Evolutionary conservation across 2,113 vertebrate species (phyloP).

Genomic region (Clinocottus analis): DNA sequence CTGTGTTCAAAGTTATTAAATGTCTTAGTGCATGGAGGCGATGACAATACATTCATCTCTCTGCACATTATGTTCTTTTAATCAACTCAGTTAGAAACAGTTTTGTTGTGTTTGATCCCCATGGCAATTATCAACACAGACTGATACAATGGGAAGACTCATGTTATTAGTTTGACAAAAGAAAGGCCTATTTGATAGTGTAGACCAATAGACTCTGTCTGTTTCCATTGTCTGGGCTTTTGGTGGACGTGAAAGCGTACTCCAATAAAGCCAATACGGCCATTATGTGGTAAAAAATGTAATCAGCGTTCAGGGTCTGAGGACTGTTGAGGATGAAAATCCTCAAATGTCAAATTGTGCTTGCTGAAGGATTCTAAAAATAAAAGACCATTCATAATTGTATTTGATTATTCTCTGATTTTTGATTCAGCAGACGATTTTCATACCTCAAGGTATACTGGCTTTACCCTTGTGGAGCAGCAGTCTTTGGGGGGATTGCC

Average conservation of each 20-base stretch:
- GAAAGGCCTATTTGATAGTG: conserved; percentile 53
- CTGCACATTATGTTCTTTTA: conserved; percentile 25
- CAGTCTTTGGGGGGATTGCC: conserved; percentile 28
- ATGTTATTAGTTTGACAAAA: conserved; percentile 60
- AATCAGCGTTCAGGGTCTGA: conserved; percentile 42
- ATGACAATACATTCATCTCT: not conserved
- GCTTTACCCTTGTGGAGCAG: conserved; percentile 36
- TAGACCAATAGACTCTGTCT: conserved; percentile 36
- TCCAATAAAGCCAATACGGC: conserved; percentile 32
- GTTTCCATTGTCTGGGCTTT: conserved; percentile 57
- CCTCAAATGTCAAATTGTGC: not conserved
- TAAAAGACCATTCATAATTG: conserved; percentile 21
- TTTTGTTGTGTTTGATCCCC: conserved; percentile 48
- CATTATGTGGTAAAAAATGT: conserved; percentile 36
- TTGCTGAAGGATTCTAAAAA: conserved; percentile 14
- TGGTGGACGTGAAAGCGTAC: conserved; percentile 34
- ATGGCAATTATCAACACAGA: conserved; percentile 56
- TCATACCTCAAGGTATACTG: conserved; percentile 36
- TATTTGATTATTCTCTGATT: conserved; percentile 16
- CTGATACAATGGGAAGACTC: conserved; percentile 30
- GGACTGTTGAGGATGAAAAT: conserved; percentile 21
- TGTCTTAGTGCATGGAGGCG: not conserved
- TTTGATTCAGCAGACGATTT: conserved; percentile 26
- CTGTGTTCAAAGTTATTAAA: conserved; percentile 4
- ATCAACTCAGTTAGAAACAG: conserved; percentile 1